Conservation (phyloP, 2,888 invertebrate genomes). For the Lepidochrysops patricia region DNA sequence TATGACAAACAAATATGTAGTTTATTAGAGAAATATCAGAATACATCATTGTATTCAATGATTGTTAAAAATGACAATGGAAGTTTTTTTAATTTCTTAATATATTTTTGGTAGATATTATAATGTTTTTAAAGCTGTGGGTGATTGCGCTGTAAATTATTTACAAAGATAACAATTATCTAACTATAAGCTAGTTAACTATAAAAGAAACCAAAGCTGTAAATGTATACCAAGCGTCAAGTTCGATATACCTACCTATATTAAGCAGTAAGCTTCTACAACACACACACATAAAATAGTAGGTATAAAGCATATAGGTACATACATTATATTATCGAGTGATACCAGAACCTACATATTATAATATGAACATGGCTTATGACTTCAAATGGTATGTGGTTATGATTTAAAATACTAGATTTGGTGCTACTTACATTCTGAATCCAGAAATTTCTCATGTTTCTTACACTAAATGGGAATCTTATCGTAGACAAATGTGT, state of each 20-base stretch:
- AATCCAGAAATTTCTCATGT: background rate
- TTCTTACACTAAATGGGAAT: background rate
- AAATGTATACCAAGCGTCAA: too few species aligned
- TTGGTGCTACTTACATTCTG: background rate
- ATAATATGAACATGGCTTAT: background rate
- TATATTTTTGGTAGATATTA: background rate
- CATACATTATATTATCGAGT: too few species aligned
- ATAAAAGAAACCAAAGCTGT: too few species aligned
- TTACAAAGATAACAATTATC: too few species aligned
- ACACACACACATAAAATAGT: background rate
- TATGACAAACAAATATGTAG: background rate
- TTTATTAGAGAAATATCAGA: background rate
- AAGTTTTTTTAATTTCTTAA: background rate
- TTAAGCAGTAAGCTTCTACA: background rate
- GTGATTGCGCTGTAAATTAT: too few species aligned
- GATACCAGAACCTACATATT: too few species aligned
- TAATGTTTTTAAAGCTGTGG: background rate
- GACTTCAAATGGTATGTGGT: background rate
- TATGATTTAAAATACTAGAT: background rate
- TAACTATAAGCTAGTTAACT: too few species aligned
- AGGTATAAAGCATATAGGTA: background rate
- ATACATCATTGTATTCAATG: background rate
- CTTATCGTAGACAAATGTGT: background rate
- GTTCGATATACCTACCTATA: background rate
- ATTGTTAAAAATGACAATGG: background rate